Evolutionary conservation across 2,113 vertebrate genomes (phyloP).

Genomic region (Callaeas wilsoni): DNA sequence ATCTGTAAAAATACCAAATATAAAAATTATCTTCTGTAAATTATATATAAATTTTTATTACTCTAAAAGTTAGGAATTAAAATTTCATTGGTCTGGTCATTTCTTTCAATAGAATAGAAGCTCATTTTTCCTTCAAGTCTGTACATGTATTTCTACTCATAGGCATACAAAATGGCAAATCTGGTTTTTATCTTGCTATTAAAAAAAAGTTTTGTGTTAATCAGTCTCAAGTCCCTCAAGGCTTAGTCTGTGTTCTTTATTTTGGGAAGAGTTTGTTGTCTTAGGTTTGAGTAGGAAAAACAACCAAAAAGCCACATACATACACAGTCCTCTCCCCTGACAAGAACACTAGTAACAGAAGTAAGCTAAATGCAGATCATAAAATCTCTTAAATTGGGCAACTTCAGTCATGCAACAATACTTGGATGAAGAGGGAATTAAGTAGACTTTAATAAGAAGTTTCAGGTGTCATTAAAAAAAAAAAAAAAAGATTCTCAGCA

Average conservation of each 20-base stretch:
- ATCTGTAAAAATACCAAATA: neutral
- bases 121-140: neutral
- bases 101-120: neutral
- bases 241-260: neutral
- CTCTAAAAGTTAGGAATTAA: neutral
- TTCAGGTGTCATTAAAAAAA: neutral
- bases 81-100: neutral
- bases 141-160: neutral
- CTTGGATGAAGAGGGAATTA: neutral
- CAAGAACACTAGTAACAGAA: neutral
- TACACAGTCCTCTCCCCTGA: rapidly evolving
- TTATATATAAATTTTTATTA: neutral
- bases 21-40: neutral
- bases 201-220: neutral
- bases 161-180: neutral
- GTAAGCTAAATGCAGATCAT: neutral
- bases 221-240: neutral
- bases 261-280: neutral
- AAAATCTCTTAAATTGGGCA: neutral
- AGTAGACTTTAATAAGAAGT: neutral
- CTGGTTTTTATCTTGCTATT: neutral
- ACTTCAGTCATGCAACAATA: neutral
- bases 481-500: neutral
- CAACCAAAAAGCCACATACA: rapidly evolving
- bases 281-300: neutral